Evolutionary conservation across 2,113 vertebrate species (phyloP).

Genomic region (Atlantisia rogersi): DNA sequence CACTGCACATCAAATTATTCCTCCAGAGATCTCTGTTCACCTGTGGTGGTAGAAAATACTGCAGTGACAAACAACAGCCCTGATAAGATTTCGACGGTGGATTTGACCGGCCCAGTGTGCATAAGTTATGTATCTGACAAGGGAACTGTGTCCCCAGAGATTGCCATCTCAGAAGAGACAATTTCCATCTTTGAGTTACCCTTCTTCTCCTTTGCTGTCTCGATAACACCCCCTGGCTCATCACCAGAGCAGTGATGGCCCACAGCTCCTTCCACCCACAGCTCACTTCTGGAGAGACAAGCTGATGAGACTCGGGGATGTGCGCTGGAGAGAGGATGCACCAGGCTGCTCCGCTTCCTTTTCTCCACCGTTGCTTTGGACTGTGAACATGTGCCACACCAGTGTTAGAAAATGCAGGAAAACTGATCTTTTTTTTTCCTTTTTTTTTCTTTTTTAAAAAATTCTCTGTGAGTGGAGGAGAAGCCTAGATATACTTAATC

Average conservation of each 20-base stretch:
- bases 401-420: background rate
- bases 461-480: background rate
- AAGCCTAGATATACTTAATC: background rate
- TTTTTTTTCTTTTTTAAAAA: background rate
- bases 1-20: background rate
- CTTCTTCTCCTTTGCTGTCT: background rate
- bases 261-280: background rate
- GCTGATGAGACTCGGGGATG: background rate
- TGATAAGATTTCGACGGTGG: background rate
- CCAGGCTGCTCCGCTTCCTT: background rate
- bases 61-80: background rate
- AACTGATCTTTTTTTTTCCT: fast-evolving
- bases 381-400: background rate
- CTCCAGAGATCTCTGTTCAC: background rate
- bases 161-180: background rate
- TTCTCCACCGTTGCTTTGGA: background rate
- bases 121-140: conserved; percentile 9
- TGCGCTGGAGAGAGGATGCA: background rate
- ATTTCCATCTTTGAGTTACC: background rate
- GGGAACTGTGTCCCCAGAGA: background rate
- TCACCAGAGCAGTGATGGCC: background rate
- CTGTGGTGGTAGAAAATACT: background rate
- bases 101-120: background rate
- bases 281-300: background rate
- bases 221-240: fast-evolving